Base-by-base conservation (phyloP, 2,888 invertebrate species). In the Coleophora deauratella region DNA sequence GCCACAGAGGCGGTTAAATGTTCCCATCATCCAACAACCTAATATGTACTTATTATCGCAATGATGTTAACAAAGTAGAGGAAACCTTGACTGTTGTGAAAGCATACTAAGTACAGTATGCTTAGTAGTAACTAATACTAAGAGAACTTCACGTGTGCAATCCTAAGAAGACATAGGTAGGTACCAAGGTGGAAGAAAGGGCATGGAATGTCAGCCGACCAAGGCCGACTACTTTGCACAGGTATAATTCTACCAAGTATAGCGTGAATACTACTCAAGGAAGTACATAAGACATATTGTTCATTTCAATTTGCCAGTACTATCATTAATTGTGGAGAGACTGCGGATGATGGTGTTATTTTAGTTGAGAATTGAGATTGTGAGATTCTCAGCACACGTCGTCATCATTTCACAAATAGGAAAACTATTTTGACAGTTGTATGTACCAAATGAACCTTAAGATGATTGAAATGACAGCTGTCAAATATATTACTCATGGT, bases 111-210 rank as follows among this genome's bases (percentile, higher is more conserved):
- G n/a, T n/a, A n/a, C n/a, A n/a, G n/a, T n/a, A n/a, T n/a, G n/a
- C n/a, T n/a, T n/a, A n/a, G n/a, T n/a, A n/a, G n/a, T 21, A 3
- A 21, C 21, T 21, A 21, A 81, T 81, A 78, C 74, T 79, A 80
- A 81, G 78, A 72, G 66, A 57, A 58, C 63, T 76, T 80, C 77
- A 72, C 57, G 79, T 79, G 80, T 78, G 78, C 81, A 77, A 72
- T 75, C 56, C 71, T 33, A 64, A 67, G 75, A 76, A 80, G 76
- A 79, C 72, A 72, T 76, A 73, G 21, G 57, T n/a, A n/a, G 70
- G 57, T 70, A 72, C 71, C 75, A 76, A 79, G 77, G 82, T 81
- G 77, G 82, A 84, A 75, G 76, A 76, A 84, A 84, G 81, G 81
- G 76, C 82, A 79, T 72, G 77, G 77, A 72, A 78, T 79, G 78